Base-by-base conservation (phyloP, 2,888 invertebrate species). In the Polietes domitor region DNA sequence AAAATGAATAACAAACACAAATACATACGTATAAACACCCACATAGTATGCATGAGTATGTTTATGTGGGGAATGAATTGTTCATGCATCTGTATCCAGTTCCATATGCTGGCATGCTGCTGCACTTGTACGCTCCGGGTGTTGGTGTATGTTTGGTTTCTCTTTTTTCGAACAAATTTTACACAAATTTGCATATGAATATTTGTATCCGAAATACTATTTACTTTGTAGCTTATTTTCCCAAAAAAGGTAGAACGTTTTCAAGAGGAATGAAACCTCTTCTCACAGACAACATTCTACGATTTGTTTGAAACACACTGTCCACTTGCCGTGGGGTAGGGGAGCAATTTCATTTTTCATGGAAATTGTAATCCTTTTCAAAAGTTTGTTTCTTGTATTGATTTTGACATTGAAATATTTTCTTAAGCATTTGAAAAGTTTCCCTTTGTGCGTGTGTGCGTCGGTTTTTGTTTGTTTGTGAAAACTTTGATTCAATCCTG, bases 101-200 rank as follows among this genome's bases (percentile, higher is more conserved):
- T 58, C 12, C 58, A 58, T 2, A 26, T 37, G 41, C 12, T 43
- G 28, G 21, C 68, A 21, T 41, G 26, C 41, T 65, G 41, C 32
- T 63, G 63, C 32, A 32, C 32, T 17, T 9, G 17, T 1, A 24
- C 58, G 4, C 58, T 61, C 1, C 37, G 37, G 12, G 9, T 37
- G 7, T 32, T 5, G 12, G 15, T 63, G 63, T 63, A 19, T 37
- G 17, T 63, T 32, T 63, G 63, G 32, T 63, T 65, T 41, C 10
- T 37, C n/a, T 17, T 19, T 63, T 68, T 24, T 47, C 65, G 58
- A 77, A 77, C 53, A 65, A 77, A 73, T 50, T 73, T 73, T 70
- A 47, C 47, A 70, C 43, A 74, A 74, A 68, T 81, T 77, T 77
- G 19, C 73, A 81, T 77, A 72, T 72, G 41, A 53, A 53, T 70